Evolutionary conservation across 2,888 invertebrate species (phyloP), one percentile per base, ranked within the genome.

Genomic region (Hoplodrina blanda): DNA sequence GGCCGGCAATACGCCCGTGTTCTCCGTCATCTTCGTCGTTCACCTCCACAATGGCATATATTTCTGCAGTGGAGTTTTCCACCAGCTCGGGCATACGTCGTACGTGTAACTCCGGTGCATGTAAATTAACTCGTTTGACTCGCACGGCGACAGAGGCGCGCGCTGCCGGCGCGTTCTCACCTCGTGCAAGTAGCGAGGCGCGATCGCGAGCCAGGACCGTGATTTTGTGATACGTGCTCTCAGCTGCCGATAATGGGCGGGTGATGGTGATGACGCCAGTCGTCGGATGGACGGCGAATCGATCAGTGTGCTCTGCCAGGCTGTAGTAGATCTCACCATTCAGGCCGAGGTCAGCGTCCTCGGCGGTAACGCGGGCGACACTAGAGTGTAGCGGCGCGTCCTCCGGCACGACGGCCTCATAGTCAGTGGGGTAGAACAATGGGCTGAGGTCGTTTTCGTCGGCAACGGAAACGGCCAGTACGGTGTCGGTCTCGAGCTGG

Each of bases 301-400:
- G 97, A 88, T 98, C 98, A 56, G 98, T 98, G 71, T 97, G 96
- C 84, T 98, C 97, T 62, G 97, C 96, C 87, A 99, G 97, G 91
- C 98, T 99, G 95, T 99, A 99, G 95, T 99, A 99, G 85, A 99
- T 98, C 95, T 99, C 99, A 0, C 99, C 99, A 92, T 99, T 99
- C 85, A 98, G 96, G 4, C 99, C 99, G 49, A 98, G 96, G 92
- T 99, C 99, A 5, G 99, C 99, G 94, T 99, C 99, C 88, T 99
- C 99, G 0, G 99, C 99, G 49, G 97, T 96, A 62, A 98, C 98
- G 88, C 96, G 97, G 50, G 98, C 94, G 71, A 99, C 97, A 91
- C 98, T 98, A 68, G 97, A 97, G 93, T 99, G 98, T 70, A 98
- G 95, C 15, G 98, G 97, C 72, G 98, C 97, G 91, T 99, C 99